Percentiles rank a stretch among this genome's conserved stretches.
These are phyloP conservation scores for Tichodroma muraria DNA, from an alignment of 2,113 vertebrate genomes.

Conservation along the genomic window DNA sequence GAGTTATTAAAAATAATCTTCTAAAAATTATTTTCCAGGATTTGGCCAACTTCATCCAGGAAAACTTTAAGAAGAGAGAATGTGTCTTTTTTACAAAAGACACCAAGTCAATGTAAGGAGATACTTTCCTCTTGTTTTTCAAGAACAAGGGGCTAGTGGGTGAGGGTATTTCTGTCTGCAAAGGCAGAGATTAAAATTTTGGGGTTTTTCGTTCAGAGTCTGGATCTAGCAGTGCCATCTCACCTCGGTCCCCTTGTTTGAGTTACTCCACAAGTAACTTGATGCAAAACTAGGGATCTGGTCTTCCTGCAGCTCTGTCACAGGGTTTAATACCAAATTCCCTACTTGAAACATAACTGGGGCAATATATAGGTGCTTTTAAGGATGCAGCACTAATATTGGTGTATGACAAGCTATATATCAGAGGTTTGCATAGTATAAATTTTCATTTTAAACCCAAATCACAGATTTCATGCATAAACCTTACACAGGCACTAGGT, in stretches of 20 bases:
- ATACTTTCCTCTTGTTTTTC: background rate
- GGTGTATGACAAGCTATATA: background rate
- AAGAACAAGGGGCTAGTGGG: accelerated
- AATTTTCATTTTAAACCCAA: background rate
- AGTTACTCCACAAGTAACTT: background rate
- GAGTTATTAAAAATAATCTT: background rate
- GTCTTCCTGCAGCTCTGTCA: background rate
- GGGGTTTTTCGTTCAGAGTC: background rate
- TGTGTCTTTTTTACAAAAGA: slow-evolving; percentile 78
- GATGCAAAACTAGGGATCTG: background rate
- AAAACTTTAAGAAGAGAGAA: slow-evolving; percentile 79
- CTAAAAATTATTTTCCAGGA: slow-evolving; percentile 53
- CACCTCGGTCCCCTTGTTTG: background rate
- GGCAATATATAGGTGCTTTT: background rate
- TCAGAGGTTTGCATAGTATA: background rate
- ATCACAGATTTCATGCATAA: background rate
- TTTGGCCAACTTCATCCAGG: slow-evolving; percentile 73
- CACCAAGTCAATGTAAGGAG: slow-evolving; percentile 72
- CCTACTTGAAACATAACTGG: background rate
- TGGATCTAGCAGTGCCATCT: background rate
- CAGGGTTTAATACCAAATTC: background rate
- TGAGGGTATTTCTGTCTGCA: background rate
- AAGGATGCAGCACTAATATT: background rate
- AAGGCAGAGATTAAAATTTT: background rate
- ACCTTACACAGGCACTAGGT: background rate